Percentiles rank a stretch among this genome's conserved stretches.
Conservation (phyloP, 2,113 vertebrate genomes). For the Pyrgilauda ruficollis region DNA sequence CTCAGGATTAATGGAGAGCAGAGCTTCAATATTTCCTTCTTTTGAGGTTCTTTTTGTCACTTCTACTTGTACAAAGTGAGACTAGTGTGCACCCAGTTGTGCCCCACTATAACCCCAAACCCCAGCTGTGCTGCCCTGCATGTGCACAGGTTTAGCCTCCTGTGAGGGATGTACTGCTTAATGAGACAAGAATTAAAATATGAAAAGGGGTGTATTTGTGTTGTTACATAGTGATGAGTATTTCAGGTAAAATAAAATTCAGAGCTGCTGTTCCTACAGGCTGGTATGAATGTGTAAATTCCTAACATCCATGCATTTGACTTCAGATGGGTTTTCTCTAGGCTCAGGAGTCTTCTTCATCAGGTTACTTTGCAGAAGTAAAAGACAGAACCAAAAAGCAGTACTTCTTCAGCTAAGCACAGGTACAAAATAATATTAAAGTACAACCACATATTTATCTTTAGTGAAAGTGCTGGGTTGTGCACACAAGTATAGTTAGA, state of each 20-base stretch:
- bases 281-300: neutral
- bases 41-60: neutral
- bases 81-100: neutral
- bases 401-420: neutral
- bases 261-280: neutral
- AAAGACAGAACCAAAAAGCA: neutral
- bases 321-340: neutral
- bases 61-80: neutral
- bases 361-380: neutral
- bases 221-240: neutral
- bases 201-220: neutral
- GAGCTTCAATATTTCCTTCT: neutral
- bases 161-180: neutral
- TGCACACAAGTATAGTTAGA: neutral
- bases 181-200: neutral
- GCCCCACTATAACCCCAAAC: neutral
- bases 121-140: neutral
- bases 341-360: neutral
- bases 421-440: neutral
- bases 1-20: neutral
- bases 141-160: neutral
- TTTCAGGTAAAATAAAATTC: neutral
- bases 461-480: neutral
- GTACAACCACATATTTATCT: neutral
- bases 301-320: neutral